These are phyloP conservation scores for Melanaphis sacchari DNA, from an alignment of 1,140 invertebrate species.

Conservation along the genomic window DNA sequence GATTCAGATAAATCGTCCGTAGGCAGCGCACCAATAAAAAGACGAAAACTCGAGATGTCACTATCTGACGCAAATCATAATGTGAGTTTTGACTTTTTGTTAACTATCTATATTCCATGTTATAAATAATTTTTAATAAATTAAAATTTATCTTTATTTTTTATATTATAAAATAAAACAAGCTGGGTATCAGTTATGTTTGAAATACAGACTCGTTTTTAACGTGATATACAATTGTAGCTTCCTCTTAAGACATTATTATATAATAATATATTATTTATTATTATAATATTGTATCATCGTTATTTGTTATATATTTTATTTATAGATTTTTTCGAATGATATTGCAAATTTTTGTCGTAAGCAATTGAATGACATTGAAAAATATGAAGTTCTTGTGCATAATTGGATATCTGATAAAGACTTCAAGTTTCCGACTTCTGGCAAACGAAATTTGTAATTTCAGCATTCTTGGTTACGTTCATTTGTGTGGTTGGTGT, in stretches of 20 bases:
- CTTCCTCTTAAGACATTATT: too few relatives aligned
- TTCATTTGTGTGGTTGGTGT: constrained; percentile 23
- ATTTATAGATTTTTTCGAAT: background rate
- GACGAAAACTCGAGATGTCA: background rate
- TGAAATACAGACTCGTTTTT: too few relatives aligned
- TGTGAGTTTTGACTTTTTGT: background rate
- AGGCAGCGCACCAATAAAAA: background rate
- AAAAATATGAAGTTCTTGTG: constrained; percentile 16
- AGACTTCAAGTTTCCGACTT: background rate
- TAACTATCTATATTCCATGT: too few relatives aligned
- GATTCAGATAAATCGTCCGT: background rate
- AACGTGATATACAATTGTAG: too few relatives aligned
- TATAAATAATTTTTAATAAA: too few relatives aligned
- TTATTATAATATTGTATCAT: too few relatives aligned
- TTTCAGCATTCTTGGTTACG: constrained; percentile 1
- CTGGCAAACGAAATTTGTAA: background rate
- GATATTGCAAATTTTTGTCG: constrained; percentile 11
- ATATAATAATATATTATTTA: too few relatives aligned
- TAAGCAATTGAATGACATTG: background rate
- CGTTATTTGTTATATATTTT: background rate
- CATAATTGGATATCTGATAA: constrained; percentile 21
- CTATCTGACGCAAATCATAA: background rate
- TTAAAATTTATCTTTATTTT: too few relatives aligned
- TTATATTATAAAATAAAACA: too few relatives aligned
- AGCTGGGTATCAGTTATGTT: too few relatives aligned